Conservation (phyloP, 2,113 vertebrate species). For the Osmerus mordax region DNA sequence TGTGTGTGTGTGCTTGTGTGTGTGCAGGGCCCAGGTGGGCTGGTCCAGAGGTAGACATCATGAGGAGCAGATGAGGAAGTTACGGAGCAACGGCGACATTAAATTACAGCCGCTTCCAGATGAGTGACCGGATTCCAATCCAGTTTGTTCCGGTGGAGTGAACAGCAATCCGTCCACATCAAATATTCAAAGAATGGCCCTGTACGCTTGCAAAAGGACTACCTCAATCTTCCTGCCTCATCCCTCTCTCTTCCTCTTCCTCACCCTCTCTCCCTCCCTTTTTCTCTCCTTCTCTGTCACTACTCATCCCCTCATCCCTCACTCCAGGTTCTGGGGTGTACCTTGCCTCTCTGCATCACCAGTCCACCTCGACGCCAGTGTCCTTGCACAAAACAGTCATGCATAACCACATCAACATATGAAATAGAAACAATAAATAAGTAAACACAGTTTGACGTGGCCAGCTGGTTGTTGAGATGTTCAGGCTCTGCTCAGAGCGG, state of each 20-base stretch:
- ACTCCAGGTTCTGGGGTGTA: slow-evolving; percentile 2
- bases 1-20: slow-evolving; percentile 16
- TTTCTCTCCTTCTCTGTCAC: not conserved
- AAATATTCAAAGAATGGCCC: slow-evolving; percentile 75
- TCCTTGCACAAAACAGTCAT: no score
- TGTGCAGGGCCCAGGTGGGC: slow-evolving; percentile 56
- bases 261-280: slow-evolving; percentile 7
- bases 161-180: slow-evolving; percentile 74
- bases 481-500: no score
- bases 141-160: slow-evolving; percentile 77
- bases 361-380: not conserved
- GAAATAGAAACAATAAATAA: no score
- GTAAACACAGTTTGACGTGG: no score
- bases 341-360: not conserved
- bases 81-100: slow-evolving; percentile 62
- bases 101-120: slow-evolving; percentile 76
- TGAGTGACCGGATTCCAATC: slow-evolving; percentile 71
- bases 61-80: slow-evolving; percentile 63
- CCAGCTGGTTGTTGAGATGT: no score
- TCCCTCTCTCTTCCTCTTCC: slow-evolving; percentile 2
- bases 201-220: slow-evolving; percentile 56
- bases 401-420: no score
- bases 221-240: not conserved
- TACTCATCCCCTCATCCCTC: not conserved
- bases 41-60: slow-evolving; percentile 40